phyloP scores from a whole-genome alignment of 2,113 vertebrate species.

The Otolemur garnettii region DNA sequence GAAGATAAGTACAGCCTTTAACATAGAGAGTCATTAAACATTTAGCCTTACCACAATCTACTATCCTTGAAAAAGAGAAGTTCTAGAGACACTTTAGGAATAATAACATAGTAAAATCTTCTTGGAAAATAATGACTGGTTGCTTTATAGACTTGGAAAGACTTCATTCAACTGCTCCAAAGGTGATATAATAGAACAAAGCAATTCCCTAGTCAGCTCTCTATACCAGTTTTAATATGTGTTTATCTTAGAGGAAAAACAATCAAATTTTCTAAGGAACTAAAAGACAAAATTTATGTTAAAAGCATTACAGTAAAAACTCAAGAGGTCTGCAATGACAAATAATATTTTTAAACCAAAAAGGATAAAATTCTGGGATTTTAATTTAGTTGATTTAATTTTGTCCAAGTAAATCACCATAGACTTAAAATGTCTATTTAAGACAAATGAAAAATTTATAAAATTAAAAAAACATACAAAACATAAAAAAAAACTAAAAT shows the following conservation, averaged over 20 bases:
- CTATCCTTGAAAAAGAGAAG: slow-evolving; percentile 87
- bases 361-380: slow-evolving; percentile 2
- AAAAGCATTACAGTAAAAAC: slow-evolving; percentile 55
- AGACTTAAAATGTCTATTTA: not conserved
- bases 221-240: slow-evolving; percentile 65
- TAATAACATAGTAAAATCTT: slow-evolving; percentile 87
- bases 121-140: slow-evolving; percentile 84
- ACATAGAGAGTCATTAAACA: slow-evolving; percentile 95
- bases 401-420: slow-evolving; percentile 33
- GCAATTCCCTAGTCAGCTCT: slow-evolving; percentile 69
- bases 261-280: slow-evolving; percentile 62
- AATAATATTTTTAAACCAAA: slow-evolving; percentile 47
- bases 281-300: not conserved
- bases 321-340: not conserved
- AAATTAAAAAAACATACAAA: not conserved
- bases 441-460: not conserved
- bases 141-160: slow-evolving; percentile 87
- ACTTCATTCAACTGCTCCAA: slow-evolving; percentile 83
- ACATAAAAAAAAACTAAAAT: not conserved
- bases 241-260: slow-evolving; percentile 49
- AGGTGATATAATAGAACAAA: slow-evolving; percentile 82
- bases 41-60: slow-evolving; percentile 92
- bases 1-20: slow-evolving; percentile 96
- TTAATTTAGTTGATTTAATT: slow-evolving; percentile 19
- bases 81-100: slow-evolving; percentile 87